Percentiles rank a stretch among this genome's conserved stretches.
Evolutionary conservation across 2,797 vertebrate species (phyloP).

Genomic region (Sylvilagus floridanus): DNA sequence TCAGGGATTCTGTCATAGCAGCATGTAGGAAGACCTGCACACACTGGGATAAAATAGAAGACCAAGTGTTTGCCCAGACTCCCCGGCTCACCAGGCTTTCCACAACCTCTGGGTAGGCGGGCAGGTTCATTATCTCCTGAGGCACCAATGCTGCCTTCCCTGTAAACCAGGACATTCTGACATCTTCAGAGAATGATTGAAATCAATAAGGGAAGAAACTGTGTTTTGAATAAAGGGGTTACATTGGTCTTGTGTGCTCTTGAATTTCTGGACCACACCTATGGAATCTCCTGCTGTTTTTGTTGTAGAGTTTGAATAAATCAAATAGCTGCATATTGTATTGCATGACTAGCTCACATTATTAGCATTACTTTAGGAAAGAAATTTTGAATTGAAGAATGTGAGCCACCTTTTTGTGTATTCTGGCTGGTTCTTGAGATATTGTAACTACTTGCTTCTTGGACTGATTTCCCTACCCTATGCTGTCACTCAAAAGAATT

Average conservation of each 20-base stretch:
- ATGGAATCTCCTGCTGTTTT: neutral
- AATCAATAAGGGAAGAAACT: neutral
- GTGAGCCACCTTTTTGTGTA: neutral
- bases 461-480: neutral
- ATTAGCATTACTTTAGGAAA: neutral
- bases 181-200: neutral
- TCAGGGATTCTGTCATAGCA: neutral
- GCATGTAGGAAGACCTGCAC: neutral
- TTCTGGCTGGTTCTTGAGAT: neutral
- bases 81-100: accelerated
- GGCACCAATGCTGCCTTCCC: neutral
- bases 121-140: neutral
- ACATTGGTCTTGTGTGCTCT: accelerated
- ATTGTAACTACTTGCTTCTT: neutral
- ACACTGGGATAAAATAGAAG: neutral
- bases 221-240: neutral
- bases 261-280: neutral
- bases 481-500: neutral
- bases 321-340: neutral
- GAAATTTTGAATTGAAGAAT: neutral
- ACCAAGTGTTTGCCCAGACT: neutral
- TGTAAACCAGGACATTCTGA: neutral
- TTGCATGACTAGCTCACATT: neutral
- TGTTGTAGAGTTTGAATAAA: neutral
- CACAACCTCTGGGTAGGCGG: neutral